Evolutionary conservation across 92 coral and sea anemone genomes (phyloP).

Genomic region (Paramuricea clavata): DNA sequence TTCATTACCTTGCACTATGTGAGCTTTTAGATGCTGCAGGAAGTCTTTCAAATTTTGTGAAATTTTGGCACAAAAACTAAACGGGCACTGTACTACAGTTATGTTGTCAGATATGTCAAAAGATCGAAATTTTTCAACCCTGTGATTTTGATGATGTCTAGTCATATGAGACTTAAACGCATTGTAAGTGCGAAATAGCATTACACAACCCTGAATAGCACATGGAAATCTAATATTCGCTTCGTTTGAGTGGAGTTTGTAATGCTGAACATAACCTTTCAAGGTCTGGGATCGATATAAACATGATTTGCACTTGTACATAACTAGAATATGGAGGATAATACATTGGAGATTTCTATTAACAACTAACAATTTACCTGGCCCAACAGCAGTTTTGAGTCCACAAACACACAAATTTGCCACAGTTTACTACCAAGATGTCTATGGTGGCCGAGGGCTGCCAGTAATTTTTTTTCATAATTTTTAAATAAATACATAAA

Average conservation of each 20-base stretch:
- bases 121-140: neutral
- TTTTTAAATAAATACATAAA: too few species aligned
- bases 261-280: neutral
- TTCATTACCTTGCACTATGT: slow-evolving; percentile 23
- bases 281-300: neutral
- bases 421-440: too few species aligned
- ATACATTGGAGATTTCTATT: too few species aligned
- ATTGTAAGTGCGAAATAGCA: neutral
- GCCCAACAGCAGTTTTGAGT: too few species aligned
- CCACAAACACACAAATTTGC: too few species aligned
- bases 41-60: neutral
- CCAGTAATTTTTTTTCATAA: neutral
- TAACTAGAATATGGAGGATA: neutral
- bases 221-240: slow-evolving; percentile 27
- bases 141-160: neutral
- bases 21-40: slow-evolving; percentile 1
- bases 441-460: neutral
- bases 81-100: slow-evolving; percentile 12
- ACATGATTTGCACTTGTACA: slow-evolving; percentile 7
- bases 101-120: neutral
- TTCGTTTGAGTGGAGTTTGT: neutral
- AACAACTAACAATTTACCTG: too few species aligned
- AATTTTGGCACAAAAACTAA: slow-evolving; percentile 3
- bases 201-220: slow-evolving; percentile 11
- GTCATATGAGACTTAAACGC: slow-evolving; percentile 13